A percentile compares a stretch with the other conserved stretches of the same genome.
Evolutionary conservation across 2,113 vertebrate genomes (phyloP).

Genomic region (Ammodytes marinus): DNA sequence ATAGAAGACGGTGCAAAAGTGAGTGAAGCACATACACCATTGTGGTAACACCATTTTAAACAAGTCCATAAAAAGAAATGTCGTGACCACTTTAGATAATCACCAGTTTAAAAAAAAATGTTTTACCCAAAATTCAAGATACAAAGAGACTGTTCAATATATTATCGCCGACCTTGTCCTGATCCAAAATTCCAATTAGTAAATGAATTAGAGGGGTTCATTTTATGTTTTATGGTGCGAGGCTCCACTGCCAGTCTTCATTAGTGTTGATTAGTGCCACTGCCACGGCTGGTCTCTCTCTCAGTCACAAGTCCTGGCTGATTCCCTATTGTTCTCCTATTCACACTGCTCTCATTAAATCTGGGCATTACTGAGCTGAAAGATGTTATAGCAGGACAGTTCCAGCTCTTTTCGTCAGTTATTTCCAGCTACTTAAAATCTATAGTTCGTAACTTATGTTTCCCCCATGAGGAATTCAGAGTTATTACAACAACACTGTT

Average conservation of each 20-base stretch:
- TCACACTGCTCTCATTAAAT: constrained; percentile 29
- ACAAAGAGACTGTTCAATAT: constrained; percentile 53
- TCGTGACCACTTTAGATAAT: constrained; percentile 10
- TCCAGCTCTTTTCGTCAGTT: neutral
- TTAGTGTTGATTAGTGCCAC: constrained; percentile 88
- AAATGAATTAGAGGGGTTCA: constrained; percentile 87
- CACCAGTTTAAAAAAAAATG: neutral
- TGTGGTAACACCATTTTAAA: constrained; percentile 2
- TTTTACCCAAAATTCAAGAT: constrained; percentile 24
- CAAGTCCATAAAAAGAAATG: neutral
- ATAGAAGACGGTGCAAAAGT: neutral
- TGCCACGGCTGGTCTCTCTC: constrained; percentile 47
- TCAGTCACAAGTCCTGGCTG: constrained; percentile 56
- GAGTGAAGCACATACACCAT: neutral
- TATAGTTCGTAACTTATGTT: too few relatives aligned
- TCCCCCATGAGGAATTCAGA: too few relatives aligned
- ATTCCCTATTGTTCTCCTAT: constrained; percentile 38
- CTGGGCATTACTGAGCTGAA: neutral
- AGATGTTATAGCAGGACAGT: neutral
- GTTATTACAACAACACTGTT: too few relatives aligned
- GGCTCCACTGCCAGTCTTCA: constrained; percentile 86
- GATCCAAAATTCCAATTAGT: constrained; percentile 88
- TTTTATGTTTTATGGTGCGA: constrained; percentile 80
- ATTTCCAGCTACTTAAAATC: neutral
- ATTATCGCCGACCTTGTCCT: constrained; percentile 77